phyloP scores from a whole-genome alignment of 2,113 vertebrate species.

The Prietella phreatophila region DNA sequence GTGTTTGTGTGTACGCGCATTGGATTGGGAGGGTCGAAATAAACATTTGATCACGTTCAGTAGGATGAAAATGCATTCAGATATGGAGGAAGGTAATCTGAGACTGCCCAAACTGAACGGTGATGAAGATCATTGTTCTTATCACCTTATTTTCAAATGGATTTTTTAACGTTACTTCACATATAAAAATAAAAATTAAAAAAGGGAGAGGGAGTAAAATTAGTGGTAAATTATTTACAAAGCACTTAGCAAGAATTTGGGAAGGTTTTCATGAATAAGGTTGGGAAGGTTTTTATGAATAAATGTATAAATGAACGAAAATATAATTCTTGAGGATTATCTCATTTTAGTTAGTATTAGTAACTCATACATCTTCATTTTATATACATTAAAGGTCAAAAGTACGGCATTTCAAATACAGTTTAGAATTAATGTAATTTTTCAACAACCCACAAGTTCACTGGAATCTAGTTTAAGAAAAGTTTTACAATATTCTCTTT shows the following conservation, averaged over 20 bases:
- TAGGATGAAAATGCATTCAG: constrained; percentile 16
- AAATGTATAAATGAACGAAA: neutral
- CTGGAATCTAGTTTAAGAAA: neutral
- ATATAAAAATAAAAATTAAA: too few relatives aligned
- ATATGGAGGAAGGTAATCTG: neutral
- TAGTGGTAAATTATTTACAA: neutral
- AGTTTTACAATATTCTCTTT: neutral
- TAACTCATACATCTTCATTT: neutral
- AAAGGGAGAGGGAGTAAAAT: too few relatives aligned
- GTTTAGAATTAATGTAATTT: neutral
- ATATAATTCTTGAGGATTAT: neutral
- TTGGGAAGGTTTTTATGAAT: neutral
- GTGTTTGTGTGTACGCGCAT: neutral
- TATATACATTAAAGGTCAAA: neutral
- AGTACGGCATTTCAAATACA: neutral
- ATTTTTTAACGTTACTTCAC: neutral
- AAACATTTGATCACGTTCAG: neutral
- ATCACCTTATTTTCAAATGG: neutral
- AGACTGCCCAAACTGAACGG: neutral
- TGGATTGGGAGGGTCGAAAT: neutral
- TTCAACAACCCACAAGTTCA: neutral
- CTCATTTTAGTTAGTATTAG: neutral
- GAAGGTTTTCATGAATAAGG: neutral
- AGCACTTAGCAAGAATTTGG: neutral
- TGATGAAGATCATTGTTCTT: neutral